phyloP scores from a whole-genome alignment of 2,888 invertebrate species.

The Meteorus cinctellus region DNA sequence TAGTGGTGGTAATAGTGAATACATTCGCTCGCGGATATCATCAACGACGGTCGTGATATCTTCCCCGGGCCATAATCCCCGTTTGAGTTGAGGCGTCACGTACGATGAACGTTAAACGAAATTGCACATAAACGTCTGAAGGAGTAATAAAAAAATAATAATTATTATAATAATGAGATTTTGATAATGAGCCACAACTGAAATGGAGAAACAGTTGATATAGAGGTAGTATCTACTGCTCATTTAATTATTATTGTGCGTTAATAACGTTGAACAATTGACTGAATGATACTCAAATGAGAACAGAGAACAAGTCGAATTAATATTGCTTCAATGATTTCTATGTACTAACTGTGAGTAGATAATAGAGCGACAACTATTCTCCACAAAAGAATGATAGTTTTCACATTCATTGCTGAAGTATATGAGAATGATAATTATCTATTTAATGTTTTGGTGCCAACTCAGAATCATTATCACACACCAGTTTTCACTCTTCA shows the following conservation, averaged over 20 bases:
- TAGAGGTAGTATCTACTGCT: background rate
- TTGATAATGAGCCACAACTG: background rate
- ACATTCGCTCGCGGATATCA: slow-evolving; percentile 44
- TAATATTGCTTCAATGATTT: no score
- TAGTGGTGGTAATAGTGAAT: no score
- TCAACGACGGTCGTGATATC: slow-evolving; percentile 47
- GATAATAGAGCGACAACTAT: no score
- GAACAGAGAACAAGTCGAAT: no score
- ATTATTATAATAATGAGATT: background rate
- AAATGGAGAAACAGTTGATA: background rate
- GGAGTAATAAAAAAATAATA: slow-evolving; percentile 4
- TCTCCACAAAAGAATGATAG: no score
- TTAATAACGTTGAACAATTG: background rate
- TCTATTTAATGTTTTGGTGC: no score
- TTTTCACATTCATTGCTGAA: no score
- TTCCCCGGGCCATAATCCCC: slow-evolving; percentile 60
- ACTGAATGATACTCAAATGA: no score
- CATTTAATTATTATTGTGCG: background rate
- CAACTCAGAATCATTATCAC: no score
- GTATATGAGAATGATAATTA: no score
- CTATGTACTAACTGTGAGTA: no score
- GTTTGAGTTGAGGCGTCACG: slow-evolving; percentile 62
- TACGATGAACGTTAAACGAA: slow-evolving; percentile 58
- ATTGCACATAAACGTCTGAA: slow-evolving; percentile 52
- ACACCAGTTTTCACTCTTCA: no score